Conservation (phyloP, 1,140 invertebrate genomes). For the Drosophila tani region DNA sequence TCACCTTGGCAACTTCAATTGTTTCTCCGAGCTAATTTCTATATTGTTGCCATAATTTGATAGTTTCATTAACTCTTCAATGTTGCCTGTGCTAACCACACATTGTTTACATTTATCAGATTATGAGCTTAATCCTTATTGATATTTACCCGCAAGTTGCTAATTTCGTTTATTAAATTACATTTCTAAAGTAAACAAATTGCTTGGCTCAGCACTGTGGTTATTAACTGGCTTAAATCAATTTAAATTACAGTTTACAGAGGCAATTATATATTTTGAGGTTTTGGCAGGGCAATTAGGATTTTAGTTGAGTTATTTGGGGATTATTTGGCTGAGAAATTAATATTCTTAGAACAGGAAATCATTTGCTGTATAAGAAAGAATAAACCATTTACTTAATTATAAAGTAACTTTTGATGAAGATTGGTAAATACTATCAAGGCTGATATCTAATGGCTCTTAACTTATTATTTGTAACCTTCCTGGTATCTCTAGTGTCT, state of each 20-base stretch:
- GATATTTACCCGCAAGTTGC: neutral
- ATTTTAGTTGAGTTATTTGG: neutral
- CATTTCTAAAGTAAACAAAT: neutral
- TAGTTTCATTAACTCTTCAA: neutral
- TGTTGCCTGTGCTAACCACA: neutral
- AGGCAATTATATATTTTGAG: conserved; percentile 1
- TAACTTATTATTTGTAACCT: no score
- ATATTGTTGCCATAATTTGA: neutral
- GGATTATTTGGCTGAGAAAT: neutral
- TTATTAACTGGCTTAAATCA: neutral
- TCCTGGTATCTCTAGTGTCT: no score
- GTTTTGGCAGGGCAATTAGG: neutral
- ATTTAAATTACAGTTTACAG: neutral
- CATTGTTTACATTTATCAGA: conserved; percentile 1
- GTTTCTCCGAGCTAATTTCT: conserved; percentile 3
- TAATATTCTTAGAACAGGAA: no score
- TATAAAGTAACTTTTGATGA: neutral
- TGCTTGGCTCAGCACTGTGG: neutral
- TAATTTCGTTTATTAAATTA: conserved; percentile 13
- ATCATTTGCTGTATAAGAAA: no score
- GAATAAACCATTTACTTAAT: no score
- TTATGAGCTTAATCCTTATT: neutral
- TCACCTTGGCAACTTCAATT: neutral
- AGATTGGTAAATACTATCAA: neutral
- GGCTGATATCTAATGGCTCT: no score